Percentiles rank a stretch among this genome's conserved stretches.
Conservation (phyloP, 2,888 invertebrate genomes). For the Drosophila greeni region DNA sequence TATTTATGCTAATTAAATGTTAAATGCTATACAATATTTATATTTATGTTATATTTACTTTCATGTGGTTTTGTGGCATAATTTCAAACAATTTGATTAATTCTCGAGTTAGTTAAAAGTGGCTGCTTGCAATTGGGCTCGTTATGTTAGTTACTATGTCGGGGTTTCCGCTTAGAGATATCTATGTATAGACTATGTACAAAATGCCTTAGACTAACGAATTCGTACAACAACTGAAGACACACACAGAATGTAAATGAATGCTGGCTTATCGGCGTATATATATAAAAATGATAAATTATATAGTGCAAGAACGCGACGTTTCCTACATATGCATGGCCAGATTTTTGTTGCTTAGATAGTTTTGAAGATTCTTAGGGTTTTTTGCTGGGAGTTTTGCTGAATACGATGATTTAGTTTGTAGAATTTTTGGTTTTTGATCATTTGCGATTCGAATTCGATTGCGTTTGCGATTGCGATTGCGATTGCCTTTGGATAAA, state of each 20-base stretch:
- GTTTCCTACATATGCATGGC: constrained; percentile 51
- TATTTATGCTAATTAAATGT: constrained; percentile 71
- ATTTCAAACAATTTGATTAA: constrained; percentile 72
- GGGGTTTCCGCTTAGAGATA: constrained; percentile 13
- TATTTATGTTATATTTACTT: constrained; percentile 43
- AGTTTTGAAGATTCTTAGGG: constrained; percentile 70
- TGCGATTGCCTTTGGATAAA: constrained; percentile 63
- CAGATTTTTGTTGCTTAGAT: constrained; percentile 60
- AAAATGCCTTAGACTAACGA: constrained; percentile 63
- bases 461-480: constrained; percentile 60
- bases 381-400: constrained; percentile 35
- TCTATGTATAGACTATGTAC: constrained; percentile 58
- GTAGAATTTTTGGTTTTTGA: constrained; percentile 69
- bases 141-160: constrained; percentile 20
- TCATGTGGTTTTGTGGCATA: constrained; percentile 50
- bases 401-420: constrained; percentile 44
- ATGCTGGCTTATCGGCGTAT: constrained; percentile 26
- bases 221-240: constrained; percentile 65
- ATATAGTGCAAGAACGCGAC: constrained; percentile 7
- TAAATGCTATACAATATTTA: constrained; percentile 69
- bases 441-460: constrained; percentile 72
- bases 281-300: constrained; percentile 36
- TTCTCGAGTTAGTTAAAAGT: constrained; percentile 70
- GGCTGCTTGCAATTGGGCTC: constrained; percentile 34
- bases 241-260: constrained; percentile 52